Evolutionary conservation across 2,113 vertebrate genomes (phyloP).

Genomic region (Ptychochromis oligacanthus): DNA sequence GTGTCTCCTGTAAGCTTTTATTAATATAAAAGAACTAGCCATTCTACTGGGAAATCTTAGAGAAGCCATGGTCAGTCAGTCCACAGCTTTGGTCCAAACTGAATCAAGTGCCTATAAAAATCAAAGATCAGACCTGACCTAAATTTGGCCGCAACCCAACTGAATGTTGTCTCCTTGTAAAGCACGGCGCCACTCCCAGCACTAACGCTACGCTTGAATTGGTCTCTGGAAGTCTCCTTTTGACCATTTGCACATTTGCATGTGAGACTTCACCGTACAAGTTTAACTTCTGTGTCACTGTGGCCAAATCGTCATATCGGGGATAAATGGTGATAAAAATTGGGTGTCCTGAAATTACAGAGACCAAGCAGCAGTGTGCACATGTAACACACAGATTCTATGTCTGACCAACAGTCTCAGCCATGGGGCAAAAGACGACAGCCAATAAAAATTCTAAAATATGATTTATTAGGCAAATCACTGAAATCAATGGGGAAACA

Average conservation of each 20-base stretch:
- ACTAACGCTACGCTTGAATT: background rate
- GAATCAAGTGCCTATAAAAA: background rate
- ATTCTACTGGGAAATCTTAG: background rate
- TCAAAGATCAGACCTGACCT: accelerated
- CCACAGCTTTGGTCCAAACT: background rate
- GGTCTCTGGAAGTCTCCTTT: background rate
- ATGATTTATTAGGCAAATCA: no score
- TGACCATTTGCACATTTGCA: background rate
- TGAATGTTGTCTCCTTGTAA: background rate
- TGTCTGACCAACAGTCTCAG: no score
- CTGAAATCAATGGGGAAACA: no score
- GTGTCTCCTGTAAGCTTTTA: background rate
- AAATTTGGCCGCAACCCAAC: background rate
- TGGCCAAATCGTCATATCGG: background rate
- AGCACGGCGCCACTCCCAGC: background rate
- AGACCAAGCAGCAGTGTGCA: background rate
- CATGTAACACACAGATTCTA: background rate
- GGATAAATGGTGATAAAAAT: no score
- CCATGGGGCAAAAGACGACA: no score
- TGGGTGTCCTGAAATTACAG: background rate
- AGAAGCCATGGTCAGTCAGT: background rate
- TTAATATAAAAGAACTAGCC: background rate
- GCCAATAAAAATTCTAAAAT: no score
- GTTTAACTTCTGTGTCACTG: background rate
- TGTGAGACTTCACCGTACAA: background rate